A percentile compares a stretch with the other conserved stretches of the same genome.
These are phyloP conservation scores for Kryptopterus vitreolus DNA, from an alignment of 2,797 vertebrate genomes.

Conservation along the genomic window DNA sequence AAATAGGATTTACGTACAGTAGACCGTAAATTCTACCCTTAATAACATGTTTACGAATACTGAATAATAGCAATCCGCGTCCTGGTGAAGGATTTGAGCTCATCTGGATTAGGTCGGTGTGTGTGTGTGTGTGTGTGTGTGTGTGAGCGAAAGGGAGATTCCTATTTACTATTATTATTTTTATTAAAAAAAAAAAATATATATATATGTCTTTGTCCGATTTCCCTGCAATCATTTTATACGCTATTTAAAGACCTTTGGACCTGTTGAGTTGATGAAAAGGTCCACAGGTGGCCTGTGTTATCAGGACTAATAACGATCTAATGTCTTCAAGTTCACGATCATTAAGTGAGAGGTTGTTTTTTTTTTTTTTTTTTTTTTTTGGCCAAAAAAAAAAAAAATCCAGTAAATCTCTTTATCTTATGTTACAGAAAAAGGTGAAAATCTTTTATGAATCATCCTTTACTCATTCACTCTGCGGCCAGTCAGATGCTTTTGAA, in stretches of 20 bases:
- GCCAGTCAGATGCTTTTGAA: not conserved
- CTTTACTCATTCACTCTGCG: not conserved
- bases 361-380: not conserved
- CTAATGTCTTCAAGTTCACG: not conserved
- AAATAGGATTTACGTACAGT: no score
- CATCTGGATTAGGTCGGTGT: not conserved
- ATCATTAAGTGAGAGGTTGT: not conserved
- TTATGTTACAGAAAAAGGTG: no score
- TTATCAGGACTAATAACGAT: not conserved
- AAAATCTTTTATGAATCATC: not conserved
- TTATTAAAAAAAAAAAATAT: not conserved
- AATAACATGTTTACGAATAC: not conserved
- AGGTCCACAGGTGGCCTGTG: constrained; percentile 4
- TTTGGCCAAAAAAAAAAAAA: no score
- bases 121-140: no score
- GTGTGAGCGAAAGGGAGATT: not conserved
- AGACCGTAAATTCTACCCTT: no score
- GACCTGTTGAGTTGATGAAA: not conserved
- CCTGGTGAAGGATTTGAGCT: not conserved
- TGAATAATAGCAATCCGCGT: not conserved
- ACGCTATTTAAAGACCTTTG: not conserved
- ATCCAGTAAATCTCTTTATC: no score
- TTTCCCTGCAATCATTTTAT: not conserved
- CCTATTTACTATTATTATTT: not conserved
- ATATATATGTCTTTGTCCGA: no score